These are phyloP conservation scores for Oreochromis mossambicus DNA, from an alignment of 2,797 vertebrate genomes.

Conservation along the genomic window DNA sequence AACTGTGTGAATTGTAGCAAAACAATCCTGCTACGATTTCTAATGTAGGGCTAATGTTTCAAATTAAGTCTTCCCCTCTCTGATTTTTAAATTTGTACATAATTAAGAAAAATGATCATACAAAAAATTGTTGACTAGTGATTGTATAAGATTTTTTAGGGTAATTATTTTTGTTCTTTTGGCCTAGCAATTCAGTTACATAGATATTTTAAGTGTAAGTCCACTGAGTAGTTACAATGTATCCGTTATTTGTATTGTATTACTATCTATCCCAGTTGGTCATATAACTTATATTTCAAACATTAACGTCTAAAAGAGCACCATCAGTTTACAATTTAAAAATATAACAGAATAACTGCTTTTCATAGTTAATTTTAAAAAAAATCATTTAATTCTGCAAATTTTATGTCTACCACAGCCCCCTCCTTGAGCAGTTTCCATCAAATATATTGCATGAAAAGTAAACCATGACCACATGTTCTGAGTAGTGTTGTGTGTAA, in stretches of 20 bases:
- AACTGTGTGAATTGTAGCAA: not conserved
- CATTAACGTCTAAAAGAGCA: not conserved
- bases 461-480: not conserved
- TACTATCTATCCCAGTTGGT: not conserved
- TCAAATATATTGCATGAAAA: not conserved
- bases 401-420: not conserved
- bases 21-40: not conserved
- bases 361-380: not conserved
- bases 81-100: not conserved
- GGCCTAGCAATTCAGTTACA: not conserved
- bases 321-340: not conserved
- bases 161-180: not conserved
- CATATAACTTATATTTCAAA: not conserved
- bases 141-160: too few species aligned
- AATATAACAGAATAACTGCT: too few species aligned
- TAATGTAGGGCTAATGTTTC: not conserved
- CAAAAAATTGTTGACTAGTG: not conserved
- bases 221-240: not conserved
- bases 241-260: not conserved
- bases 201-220: not conserved
- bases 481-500: not conserved
- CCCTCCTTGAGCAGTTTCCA: not conserved
- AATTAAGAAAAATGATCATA: too few species aligned
- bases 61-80: not conserved
- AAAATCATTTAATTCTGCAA: not conserved